These are phyloP conservation scores for Drosophila takahashii DNA, from an alignment of 1,140 invertebrate species.

Conservation along the genomic window DNA sequence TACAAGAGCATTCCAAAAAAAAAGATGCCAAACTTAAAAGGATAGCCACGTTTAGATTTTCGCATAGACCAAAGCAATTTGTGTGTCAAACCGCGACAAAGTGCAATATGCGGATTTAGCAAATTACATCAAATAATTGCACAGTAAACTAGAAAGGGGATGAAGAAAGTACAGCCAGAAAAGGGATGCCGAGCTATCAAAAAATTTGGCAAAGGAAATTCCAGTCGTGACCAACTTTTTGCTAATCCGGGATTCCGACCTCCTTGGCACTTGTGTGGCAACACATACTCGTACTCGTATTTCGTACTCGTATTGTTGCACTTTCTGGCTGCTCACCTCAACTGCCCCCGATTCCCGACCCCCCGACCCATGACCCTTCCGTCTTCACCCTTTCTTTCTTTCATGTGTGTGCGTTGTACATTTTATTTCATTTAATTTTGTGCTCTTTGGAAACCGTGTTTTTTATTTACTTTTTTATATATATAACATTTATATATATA, in stretches of 20 bases:
- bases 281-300: not conserved
- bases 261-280: conserved; percentile 1
- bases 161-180: not conserved
- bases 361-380: conserved; percentile 6
- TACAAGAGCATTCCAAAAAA: too few species aligned
- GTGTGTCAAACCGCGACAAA: conserved; percentile 6
- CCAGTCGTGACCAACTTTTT: conserved; percentile 22
- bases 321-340: not conserved
- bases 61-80: not conserved
- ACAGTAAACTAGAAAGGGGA: not conserved
- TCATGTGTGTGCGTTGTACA: conserved; percentile 6
- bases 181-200: conserved; percentile 15
- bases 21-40: not conserved
- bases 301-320: conserved; percentile 1
- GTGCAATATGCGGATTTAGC: conserved; percentile 11
- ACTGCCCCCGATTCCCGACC: too few species aligned
- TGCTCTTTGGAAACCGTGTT: conserved; percentile 27
- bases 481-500: conserved; percentile 37
- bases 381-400: conserved; percentile 16
- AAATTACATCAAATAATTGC: conserved; percentile 22
- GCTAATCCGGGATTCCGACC: conserved; percentile 13
- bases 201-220: conserved; percentile 33
- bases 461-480: conserved; percentile 33
- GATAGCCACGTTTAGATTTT: not conserved
- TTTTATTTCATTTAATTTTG: conserved; percentile 55